A percentile compares a stretch with the other conserved stretches of the same genome.
phyloP scores from a whole-genome alignment of 30 jellyfish, hydroid and myxozoan genomes.

The Aurelia coerulea region DNA sequence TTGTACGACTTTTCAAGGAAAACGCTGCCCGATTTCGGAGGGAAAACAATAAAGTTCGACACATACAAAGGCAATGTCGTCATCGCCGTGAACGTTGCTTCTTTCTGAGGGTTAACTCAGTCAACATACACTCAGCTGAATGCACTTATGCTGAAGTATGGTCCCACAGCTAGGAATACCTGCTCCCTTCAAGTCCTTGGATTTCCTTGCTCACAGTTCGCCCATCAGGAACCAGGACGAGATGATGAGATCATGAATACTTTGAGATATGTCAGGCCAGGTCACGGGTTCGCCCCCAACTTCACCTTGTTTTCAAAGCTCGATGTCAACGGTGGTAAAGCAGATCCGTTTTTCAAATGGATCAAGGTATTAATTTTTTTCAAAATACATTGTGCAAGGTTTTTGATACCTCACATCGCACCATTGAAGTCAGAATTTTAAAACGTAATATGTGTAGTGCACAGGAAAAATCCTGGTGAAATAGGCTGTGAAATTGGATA shows the following conservation, averaged over 20 bases:
- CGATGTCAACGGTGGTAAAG: conserved; percentile 92
- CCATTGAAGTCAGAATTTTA: not conserved
- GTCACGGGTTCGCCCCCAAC: conserved; percentile 85
- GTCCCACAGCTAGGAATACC: conserved; percentile 39
- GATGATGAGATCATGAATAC: conserved; percentile 82
- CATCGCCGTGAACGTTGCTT: conserved; percentile 90
- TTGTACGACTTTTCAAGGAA: conserved; percentile 51
- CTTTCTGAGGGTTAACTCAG: conserved; percentile 91
- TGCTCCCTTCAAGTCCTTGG: conserved; percentile 77
- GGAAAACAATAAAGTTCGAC: conserved; percentile 46
- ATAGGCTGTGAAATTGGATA: no score
- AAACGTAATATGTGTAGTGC: no score
- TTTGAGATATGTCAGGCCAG: conserved; percentile 95
- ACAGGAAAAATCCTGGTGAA: no score
- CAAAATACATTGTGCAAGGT: not conserved
- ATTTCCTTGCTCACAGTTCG: conserved; percentile 86
- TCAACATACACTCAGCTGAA: conserved; percentile 82
- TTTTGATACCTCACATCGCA: not conserved
- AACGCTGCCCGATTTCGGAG: conserved; percentile 65
- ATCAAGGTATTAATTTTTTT: conserved; percentile 67
- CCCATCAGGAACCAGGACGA: conserved; percentile 91
- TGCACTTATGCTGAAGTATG: conserved; percentile 86
- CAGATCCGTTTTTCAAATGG: conserved; percentile 69
- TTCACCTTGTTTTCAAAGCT: conserved; percentile 73
- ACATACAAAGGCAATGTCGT: conserved; percentile 77